Conservation (phyloP, 2,113 vertebrate genomes). For the Triplophysa tibetana region DNA sequence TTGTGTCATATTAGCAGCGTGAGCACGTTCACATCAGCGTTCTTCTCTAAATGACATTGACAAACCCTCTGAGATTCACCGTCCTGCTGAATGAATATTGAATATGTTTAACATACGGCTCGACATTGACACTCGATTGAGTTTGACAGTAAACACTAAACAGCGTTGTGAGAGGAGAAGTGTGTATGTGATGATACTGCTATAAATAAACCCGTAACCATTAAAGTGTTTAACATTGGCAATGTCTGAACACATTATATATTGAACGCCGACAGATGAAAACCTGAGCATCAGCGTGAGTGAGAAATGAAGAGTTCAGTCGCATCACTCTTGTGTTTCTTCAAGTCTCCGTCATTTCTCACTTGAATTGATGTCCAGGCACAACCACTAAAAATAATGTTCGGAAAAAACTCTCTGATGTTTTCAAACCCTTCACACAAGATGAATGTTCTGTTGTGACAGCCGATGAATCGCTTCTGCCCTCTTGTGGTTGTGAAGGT, state of each 20-base stretch:
- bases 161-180: too few relatives aligned
- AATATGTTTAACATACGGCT: background rate
- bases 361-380: background rate
- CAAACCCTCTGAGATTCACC: conserved; percentile 11
- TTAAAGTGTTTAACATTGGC: too few relatives aligned
- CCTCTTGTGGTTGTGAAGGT: conserved; percentile 63
- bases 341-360: background rate
- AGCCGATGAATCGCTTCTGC: conserved; percentile 58
- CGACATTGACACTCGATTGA: conserved; percentile 40
- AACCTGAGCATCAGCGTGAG: background rate
- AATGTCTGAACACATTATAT: background rate
- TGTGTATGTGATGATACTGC: too few relatives aligned
- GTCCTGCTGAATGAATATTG: conserved; percentile 14
- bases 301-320: background rate
- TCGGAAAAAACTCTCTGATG: background rate
- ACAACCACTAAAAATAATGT: too few relatives aligned
- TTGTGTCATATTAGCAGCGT: conserved; percentile 5
- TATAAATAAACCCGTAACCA: too few relatives aligned
- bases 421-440: background rate
- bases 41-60: conserved; percentile 31
- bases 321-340: background rate
- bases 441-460: too few relatives aligned
- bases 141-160: background rate
- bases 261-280: background rate
- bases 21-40: conserved; percentile 1